Conservation (phyloP, 2,888 invertebrate species). For the Spilarctia lutea region DNA sequence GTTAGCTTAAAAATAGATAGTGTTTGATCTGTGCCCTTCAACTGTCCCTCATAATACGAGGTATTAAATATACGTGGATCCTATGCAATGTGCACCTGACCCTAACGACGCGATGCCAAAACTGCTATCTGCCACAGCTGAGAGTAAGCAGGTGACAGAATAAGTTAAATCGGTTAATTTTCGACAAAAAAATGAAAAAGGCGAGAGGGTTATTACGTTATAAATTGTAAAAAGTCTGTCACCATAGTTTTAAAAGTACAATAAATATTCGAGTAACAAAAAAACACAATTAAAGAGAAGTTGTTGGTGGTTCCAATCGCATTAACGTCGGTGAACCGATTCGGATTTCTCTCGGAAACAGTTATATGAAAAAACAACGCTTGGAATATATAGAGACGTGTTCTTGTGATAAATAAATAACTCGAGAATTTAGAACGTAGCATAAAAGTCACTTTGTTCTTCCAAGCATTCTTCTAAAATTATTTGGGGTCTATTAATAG, state of each 20-base stretch:
- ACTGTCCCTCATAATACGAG: not conserved
- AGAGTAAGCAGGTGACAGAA: not conserved
- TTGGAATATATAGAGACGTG: not conserved
- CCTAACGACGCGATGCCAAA: not conserved
- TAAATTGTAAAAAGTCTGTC: not conserved
- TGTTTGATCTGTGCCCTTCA: not conserved
- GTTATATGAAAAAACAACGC: not conserved
- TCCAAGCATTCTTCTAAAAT: no score
- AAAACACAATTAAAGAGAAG: not conserved
- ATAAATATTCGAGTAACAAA: not conserved
- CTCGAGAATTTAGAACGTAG: not conserved
- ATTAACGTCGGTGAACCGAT: not conserved
- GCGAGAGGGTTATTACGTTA: no score
- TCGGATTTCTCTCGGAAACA: not conserved
- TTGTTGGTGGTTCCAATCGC: not conserved
- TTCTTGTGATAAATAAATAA: no score
- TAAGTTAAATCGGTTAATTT: not conserved
- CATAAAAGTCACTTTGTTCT: no score
- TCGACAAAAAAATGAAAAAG: not conserved
- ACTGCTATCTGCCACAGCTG: not conserved
- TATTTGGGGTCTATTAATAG: no score
- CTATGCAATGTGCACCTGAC: not conserved
- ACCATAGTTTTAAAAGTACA: not conserved
- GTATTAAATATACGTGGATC: not conserved
- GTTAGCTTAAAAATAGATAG: no score